Conservation (phyloP, 2,113 vertebrate genomes). For the Antennarius striatus region DNA sequence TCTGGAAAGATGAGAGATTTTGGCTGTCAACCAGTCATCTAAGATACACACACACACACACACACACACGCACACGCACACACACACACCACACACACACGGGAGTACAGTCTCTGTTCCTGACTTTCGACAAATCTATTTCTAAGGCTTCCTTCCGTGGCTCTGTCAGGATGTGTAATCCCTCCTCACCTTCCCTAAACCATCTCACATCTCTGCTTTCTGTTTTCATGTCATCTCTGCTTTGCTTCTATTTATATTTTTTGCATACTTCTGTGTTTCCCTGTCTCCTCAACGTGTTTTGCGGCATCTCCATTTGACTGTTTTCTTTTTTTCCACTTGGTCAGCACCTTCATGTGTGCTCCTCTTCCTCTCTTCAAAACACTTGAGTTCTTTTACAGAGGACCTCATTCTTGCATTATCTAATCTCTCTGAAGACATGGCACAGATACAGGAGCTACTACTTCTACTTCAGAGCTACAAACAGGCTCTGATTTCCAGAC, state of each 20-base stretch:
- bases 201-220: slow-evolving; percentile 42
- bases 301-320: not conserved
- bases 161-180: slow-evolving; percentile 58
- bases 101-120: slow-evolving; percentile 9
- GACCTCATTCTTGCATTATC: slow-evolving; percentile 45
- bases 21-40: slow-evolving; percentile 44
- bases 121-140: slow-evolving; percentile 56
- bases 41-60: no score
- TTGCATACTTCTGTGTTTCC: not conserved
- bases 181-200: slow-evolving; percentile 56
- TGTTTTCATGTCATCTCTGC: slow-evolving; percentile 16
- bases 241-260: slow-evolving; percentile 10
- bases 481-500: slow-evolving; percentile 30
- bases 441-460: slow-evolving; percentile 55
- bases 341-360: slow-evolving; percentile 19
- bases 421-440: slow-evolving; percentile 67
- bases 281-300: not conserved
- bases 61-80: not conserved
- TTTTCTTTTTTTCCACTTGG: slow-evolving; percentile 10
- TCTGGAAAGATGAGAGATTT: slow-evolving; percentile 41
- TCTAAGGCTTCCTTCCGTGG: slow-evolving; percentile 37
- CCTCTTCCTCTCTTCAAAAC: slow-evolving; percentile 16
- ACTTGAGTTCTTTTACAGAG: slow-evolving; percentile 36
- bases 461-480: slow-evolving; percentile 33
- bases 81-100: no score